Base-by-base conservation (phyloP, 2,888 invertebrate genomes). In the Clitarchus hookeri region DNA sequence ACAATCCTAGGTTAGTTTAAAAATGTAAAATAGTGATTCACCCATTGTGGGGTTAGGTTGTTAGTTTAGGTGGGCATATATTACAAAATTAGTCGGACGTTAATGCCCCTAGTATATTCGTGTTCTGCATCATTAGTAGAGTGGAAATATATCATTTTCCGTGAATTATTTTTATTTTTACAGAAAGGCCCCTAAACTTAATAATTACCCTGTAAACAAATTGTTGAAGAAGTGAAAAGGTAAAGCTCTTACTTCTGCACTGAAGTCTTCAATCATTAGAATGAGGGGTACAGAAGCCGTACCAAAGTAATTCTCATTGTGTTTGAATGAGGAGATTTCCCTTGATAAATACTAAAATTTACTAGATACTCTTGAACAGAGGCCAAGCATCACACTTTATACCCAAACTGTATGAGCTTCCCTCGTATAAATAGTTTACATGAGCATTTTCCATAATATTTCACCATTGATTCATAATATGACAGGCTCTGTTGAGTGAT, bases 361-460 rank as follows among this genome's bases (percentile, higher is more conserved):
- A 90, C 87, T 88, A 88, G 23, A 23, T 65, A 23, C 0, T 23
- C 19, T 16, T 23, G 23, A 65, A 9, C n/a, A 19, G 65, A 65
- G 23, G 19, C 6, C 19, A 65, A 23, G 16, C 19, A 65, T 16
- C 65, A 65, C 23, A 65, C 65, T 23, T 65, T 65, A 65, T 65
- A 65, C 23, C 65, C 11, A 65, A 65, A 65, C 6, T 16, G 65
- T 65, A 65, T 65, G 6, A 23, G 65, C 19, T 65, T 65, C 11
- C 65, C 65, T 65, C 65, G 16, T 19, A 65, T 65, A 65, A 65
- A 65, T 23, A 12, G 65, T 19, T 65, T 65, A 65, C 19, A 65
- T 19, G 65, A 65, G n/a, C 90, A 89, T 87, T 89, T 87, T 80
- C 90, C 90, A 89, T 89, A 91, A 89, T 91, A 90, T 65, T 89